Evolutionary conservation across 1,140 invertebrate genomes (phyloP).

Genomic region (Triops cancriformis): DNA sequence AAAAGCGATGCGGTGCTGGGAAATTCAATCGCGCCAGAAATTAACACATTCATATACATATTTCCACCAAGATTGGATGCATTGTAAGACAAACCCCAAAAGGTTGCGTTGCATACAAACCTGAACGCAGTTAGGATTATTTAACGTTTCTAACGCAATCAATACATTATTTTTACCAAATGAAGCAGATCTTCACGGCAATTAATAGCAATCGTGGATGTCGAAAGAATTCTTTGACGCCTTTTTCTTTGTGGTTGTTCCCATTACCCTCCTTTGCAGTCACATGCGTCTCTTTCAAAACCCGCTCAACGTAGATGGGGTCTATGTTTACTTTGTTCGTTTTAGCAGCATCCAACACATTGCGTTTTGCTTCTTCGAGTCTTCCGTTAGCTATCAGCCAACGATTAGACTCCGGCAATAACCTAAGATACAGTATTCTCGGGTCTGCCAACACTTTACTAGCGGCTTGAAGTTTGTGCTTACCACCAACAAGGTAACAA

Average conservation of each 20-base stretch:
- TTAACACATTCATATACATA: slow-evolving; percentile 15
- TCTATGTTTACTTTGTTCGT: slow-evolving; percentile 30
- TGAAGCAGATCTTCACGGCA: background rate
- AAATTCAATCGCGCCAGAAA: slow-evolving; percentile 16
- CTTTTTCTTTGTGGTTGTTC: background rate
- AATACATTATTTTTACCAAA: background rate
- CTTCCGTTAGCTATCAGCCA: slow-evolving; percentile 40
- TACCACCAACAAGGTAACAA: slow-evolving; percentile 36
- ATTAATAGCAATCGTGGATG: background rate
- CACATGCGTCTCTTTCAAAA: background rate
- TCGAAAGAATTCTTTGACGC: background rate
- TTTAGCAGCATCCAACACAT: slow-evolving; percentile 34
- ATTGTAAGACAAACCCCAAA: slow-evolving; percentile 27
- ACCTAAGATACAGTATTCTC: background rate
- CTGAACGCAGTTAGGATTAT: background rate
- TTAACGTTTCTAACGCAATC: background rate
- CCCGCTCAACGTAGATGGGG: background rate
- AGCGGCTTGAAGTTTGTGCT: too few relatives aligned
- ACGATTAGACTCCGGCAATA: slow-evolving; percentile 41
- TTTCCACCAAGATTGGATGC: slow-evolving; percentile 24
- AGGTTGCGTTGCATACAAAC: slow-evolving; percentile 19
- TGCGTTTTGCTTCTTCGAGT: slow-evolving; percentile 35
- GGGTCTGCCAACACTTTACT: background rate
- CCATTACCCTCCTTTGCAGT: background rate
- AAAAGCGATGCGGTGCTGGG: slow-evolving; percentile 22